These are phyloP conservation scores for Drosophila ogumai DNA, from an alignment of 1,140 invertebrate genomes.

Conservation along the genomic window DNA sequence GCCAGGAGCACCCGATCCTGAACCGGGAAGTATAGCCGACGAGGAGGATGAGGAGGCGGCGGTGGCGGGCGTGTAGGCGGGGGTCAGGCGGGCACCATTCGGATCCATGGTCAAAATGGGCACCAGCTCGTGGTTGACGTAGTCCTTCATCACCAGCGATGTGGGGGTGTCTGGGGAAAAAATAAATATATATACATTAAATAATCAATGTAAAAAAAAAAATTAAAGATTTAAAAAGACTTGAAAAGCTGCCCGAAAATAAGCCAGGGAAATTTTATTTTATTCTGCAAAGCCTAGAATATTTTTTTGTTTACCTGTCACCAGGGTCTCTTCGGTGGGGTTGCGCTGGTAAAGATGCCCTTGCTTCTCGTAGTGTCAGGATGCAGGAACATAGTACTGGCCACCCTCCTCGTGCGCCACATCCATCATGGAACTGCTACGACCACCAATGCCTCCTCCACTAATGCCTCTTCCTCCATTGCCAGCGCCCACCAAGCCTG, in stretches of 20 bases:
- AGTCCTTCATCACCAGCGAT: slow-evolving; percentile 85
- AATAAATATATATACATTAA: neutral
- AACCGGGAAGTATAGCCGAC: slow-evolving; percentile 2
- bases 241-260: neutral
- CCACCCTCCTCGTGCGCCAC: slow-evolving; percentile 85
- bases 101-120: slow-evolving; percentile 84
- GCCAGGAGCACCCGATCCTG: neutral
- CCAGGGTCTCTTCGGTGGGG: slow-evolving; percentile 88
- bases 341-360: slow-evolving; percentile 87
- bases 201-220: too few species aligned
- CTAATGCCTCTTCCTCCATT: neutral
- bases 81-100: slow-evolving; percentile 62
- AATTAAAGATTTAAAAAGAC: neutral
- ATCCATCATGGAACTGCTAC: slow-evolving; percentile 79
- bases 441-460: slow-evolving; percentile 10
- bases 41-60: neutral
- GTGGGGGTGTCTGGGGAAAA: slow-evolving; percentile 86
- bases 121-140: slow-evolving; percentile 82
- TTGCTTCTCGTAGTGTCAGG: slow-evolving; percentile 89
- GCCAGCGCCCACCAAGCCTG: neutral
- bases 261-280: neutral
- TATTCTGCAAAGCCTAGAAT: too few species aligned
- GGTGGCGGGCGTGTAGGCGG: slow-evolving; percentile 44
- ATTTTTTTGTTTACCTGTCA: slow-evolving; percentile 57
- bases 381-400: slow-evolving; percentile 86